phyloP scores from a whole-genome alignment of 2,888 invertebrate species.

The Nysson spinosus region DNA sequence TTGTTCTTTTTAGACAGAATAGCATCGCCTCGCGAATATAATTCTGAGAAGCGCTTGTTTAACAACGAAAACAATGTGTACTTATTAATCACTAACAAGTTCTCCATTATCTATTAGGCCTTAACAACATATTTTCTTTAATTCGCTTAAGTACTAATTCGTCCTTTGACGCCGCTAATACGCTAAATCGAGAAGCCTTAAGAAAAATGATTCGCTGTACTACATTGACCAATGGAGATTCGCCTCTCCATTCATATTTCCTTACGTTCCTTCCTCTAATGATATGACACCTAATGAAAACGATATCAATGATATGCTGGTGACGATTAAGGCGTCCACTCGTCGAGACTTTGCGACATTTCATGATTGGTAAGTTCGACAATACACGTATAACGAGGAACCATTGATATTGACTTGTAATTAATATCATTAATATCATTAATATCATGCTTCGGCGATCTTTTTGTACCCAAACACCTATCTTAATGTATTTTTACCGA shows the following conservation, averaged over 20 bases:
- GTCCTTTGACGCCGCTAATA: slow-evolving; percentile 55
- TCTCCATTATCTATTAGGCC: slow-evolving; percentile 69
- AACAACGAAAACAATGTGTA: slow-evolving; percentile 61
- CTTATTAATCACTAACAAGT: slow-evolving; percentile 48
- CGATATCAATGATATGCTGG: slow-evolving; percentile 70
- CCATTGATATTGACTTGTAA: slow-evolving; percentile 31
- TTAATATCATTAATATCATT: slow-evolving; percentile 27
- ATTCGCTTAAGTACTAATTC: slow-evolving; percentile 62
- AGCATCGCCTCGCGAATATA: slow-evolving; percentile 64
- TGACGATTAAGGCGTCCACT: slow-evolving; percentile 48
- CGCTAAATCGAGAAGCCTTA: slow-evolving; percentile 67
- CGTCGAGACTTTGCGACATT: slow-evolving; percentile 38
- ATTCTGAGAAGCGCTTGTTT: slow-evolving; percentile 64
- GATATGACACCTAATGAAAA: slow-evolving; percentile 69
- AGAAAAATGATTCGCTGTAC: slow-evolving; percentile 54
- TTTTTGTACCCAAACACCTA: not conserved
- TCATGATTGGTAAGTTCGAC: not conserved
- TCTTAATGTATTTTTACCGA: no score
- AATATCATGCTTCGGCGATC: slow-evolving; percentile 31
- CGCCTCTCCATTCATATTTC: not conserved
- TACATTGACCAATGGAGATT: slow-evolving; percentile 56
- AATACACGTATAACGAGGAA: slow-evolving; percentile 15
- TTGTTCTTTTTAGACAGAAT: slow-evolving; percentile 48
- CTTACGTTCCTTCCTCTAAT: slow-evolving; percentile 39
- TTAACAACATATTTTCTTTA: slow-evolving; percentile 63